Evolutionary conservation across 2,888 invertebrate genomes (phyloP).

Genomic region (Iselma pallidipennis): DNA sequence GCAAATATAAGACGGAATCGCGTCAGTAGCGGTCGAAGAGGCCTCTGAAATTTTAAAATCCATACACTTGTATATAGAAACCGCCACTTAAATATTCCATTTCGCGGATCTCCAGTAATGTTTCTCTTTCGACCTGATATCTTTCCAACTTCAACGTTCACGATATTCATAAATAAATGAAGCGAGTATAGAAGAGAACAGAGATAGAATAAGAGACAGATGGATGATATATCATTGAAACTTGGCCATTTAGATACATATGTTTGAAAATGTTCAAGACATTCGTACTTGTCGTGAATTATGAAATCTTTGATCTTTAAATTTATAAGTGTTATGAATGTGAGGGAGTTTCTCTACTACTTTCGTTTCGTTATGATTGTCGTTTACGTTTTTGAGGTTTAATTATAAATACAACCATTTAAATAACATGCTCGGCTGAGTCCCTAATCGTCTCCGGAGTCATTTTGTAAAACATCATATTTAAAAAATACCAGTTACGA

Average conservation of each 20-base stretch:
- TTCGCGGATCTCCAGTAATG: slow-evolving; percentile 37
- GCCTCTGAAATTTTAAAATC: slow-evolving; percentile 47
- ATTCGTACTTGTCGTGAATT: slow-evolving; percentile 30
- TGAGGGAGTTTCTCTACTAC: too few relatives aligned
- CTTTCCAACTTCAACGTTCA: slow-evolving; percentile 17
- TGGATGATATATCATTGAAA: slow-evolving; percentile 32
- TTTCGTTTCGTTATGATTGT: background rate
- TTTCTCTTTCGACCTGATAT: slow-evolving; percentile 29
- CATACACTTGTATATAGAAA: slow-evolving; percentile 23
- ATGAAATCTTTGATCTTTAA: slow-evolving; percentile 42
- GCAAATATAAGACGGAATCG: slow-evolving; percentile 38
- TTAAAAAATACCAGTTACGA: slow-evolving; percentile 16
- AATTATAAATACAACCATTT: slow-evolving; percentile 25
- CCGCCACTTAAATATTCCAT: slow-evolving; percentile 45
- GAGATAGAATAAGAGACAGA: slow-evolving; percentile 5
- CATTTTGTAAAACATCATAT: slow-evolving; percentile 17
- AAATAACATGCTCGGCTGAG: slow-evolving; percentile 24
- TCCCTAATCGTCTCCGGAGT: slow-evolving; percentile 22
- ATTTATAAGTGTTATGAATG: slow-evolving; percentile 39
- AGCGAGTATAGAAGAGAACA: slow-evolving; percentile 15
- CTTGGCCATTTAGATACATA: slow-evolving; percentile 20
- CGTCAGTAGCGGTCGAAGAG: slow-evolving; percentile 38
- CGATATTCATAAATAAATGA: slow-evolving; percentile 46
- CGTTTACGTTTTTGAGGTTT: slow-evolving; percentile 26
- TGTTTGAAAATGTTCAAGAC: slow-evolving; percentile 8